Evolutionary conservation across 92 coral and sea anemone species (phyloP).

Genomic region (Hydrozoanthus gracilis): DNA sequence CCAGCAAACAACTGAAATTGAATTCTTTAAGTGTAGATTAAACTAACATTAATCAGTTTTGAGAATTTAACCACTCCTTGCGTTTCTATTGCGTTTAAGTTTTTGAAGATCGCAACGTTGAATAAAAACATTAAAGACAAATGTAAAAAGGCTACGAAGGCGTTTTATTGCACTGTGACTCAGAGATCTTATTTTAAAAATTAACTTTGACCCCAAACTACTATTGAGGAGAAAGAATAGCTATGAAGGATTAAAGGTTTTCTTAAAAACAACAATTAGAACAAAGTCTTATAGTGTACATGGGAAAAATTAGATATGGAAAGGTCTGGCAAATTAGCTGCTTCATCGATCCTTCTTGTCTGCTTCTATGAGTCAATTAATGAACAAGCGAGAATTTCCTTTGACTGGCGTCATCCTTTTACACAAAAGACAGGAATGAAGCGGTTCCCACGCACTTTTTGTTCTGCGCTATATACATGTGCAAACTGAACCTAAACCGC

Average conservation of each 20-base stretch:
- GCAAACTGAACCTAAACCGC: background rate
- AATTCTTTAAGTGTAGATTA: background rate
- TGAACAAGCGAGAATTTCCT: constrained; percentile 14
- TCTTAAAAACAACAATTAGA: constrained; percentile 17
- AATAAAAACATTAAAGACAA: too few relatives aligned
- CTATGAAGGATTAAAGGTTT: background rate
- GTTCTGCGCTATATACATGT: constrained; percentile 6
- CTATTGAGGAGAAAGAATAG: background rate
- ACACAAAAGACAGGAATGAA: constrained; percentile 5
- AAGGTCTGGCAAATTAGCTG: background rate
- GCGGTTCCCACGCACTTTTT: constrained; percentile 19
- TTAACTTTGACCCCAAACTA: background rate
- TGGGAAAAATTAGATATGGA: constrained; percentile 8
- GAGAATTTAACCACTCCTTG: background rate
- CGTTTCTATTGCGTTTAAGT: too few relatives aligned
- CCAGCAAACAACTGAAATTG: background rate
- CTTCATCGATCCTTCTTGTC: background rate
- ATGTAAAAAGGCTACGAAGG: background rate
- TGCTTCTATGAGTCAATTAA: constrained; percentile 2
- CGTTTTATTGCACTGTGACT: constrained; percentile 7
- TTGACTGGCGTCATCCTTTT: constrained; percentile 19
- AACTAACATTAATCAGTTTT: background rate
- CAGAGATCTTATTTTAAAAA: background rate
- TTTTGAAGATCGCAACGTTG: too few relatives aligned
- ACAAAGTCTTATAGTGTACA: constrained; percentile 10